A percentile compares a stretch with the other conserved stretches of the same genome.
Evolutionary conservation across 1,140 invertebrate genomes (phyloP).

Genomic region (Scaptodrosophila lebanonensis): DNA sequence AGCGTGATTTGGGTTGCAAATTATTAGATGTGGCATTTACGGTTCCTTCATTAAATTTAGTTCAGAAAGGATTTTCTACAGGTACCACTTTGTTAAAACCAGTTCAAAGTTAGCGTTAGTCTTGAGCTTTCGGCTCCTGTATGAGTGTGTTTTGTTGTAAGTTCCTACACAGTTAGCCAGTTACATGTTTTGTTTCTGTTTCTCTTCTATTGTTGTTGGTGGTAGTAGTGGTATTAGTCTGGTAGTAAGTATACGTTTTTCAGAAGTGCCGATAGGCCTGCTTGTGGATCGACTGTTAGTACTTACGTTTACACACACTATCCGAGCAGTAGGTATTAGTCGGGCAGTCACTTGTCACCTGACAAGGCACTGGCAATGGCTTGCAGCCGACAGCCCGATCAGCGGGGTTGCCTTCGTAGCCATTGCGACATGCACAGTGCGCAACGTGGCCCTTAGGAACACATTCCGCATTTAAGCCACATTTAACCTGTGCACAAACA

Average conservation of each 20-base stretch:
- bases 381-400: conserved; percentile 85
- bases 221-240: conserved; percentile 25
- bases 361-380: conserved; percentile 85
- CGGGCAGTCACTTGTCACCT: conserved; percentile 84
- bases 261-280: conserved; percentile 14
- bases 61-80: conserved; percentile 50
- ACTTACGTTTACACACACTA: conserved; percentile 87
- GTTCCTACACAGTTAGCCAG: conserved; percentile 28
- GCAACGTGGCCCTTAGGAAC: conserved; percentile 83
- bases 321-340: conserved; percentile 89
- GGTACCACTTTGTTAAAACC: conserved; percentile 23
- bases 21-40: no score
- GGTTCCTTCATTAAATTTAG: no score
- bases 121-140: no score
- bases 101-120: conserved; percentile 32
- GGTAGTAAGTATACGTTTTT: conserved; percentile 34
- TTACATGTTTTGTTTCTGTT: conserved; percentile 26
- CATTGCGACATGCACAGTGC: conserved; percentile 86
- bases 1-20: no score
- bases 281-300: conserved; percentile 49
- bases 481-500: conserved; percentile 85
- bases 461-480: conserved; percentile 91
- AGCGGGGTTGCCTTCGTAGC: conserved; percentile 86
- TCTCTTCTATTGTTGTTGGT: conserved; percentile 2
- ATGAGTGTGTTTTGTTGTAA: conserved; percentile 44